These are phyloP conservation scores for Meandrusa payeni DNA, from an alignment of 2,888 invertebrate species.

Conservation along the genomic window DNA sequence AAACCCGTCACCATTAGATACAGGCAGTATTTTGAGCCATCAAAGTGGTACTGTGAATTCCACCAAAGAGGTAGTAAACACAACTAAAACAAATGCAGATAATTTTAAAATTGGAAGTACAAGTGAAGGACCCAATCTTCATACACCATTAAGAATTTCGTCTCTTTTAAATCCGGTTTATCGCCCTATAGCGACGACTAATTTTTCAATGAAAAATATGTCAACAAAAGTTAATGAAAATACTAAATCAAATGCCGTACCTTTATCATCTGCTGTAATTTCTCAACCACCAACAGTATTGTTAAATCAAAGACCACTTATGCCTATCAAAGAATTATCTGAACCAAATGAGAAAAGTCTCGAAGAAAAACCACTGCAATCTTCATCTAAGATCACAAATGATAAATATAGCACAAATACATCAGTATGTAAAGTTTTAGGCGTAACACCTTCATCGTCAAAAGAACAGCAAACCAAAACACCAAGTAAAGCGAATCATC, in stretches of 20 bases:
- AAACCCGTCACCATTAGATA: not conserved
- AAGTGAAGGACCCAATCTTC: constrained; percentile 25
- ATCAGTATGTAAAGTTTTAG: constrained; percentile 23
- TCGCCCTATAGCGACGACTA: constrained; percentile 34
- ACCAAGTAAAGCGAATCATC: constrained; percentile 42
- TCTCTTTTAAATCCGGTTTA: constrained; percentile 45
- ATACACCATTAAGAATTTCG: constrained; percentile 63
- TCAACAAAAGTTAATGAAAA: constrained; percentile 2
- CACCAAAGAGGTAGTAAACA: not conserved
- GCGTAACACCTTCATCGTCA: constrained; percentile 32
- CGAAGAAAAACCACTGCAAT: not conserved
- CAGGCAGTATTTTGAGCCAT: not conserved
- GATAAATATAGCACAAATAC: constrained; percentile 18
- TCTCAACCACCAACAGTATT: constrained; percentile 1
- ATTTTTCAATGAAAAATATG: not conserved
- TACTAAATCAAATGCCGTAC: not conserved
- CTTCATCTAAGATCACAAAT: constrained; percentile 3
- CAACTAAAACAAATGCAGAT: not conserved
- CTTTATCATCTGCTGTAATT: not conserved
- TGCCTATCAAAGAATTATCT: constrained; percentile 13
- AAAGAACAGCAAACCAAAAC: constrained; percentile 38
- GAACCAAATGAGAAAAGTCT: constrained; percentile 8
- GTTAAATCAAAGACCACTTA: constrained; percentile 11
- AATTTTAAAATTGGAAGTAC: not conserved
- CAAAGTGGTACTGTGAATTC: not conserved